These are phyloP conservation scores for Aplidium turbinatum DNA, from an alignment of 23 tunicate genomes.

Conservation along the genomic window DNA sequence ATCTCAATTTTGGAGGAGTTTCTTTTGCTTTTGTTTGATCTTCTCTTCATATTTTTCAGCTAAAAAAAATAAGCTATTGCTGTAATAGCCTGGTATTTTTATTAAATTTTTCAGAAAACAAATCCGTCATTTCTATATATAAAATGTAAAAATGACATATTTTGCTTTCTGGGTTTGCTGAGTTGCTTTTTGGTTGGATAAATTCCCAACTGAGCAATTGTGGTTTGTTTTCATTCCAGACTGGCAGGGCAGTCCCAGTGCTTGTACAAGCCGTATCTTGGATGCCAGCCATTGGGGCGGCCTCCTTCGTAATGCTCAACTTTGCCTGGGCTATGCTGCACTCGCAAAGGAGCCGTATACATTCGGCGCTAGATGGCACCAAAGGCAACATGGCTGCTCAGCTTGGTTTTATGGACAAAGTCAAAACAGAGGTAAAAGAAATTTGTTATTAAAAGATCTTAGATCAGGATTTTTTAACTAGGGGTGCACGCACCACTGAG, in stretches of 20 bases:
- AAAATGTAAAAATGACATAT: too few species aligned
- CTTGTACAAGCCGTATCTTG: constrained; percentile 66
- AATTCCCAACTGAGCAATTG: neutral
- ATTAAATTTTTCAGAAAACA: neutral
- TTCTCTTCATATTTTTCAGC: too few species aligned
- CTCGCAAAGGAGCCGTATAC: constrained; percentile 74
- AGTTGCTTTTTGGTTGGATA: neutral
- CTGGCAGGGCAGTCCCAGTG: constrained; percentile 66
- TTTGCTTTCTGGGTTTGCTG: too few species aligned
- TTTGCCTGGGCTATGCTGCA: constrained; percentile 91
- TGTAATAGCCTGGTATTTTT: too few species aligned
- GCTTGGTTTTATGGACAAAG: constrained; percentile 86
- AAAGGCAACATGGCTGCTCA: constrained; percentile 62
- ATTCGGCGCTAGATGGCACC: constrained; percentile 69
- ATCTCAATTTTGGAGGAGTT: too few species aligned
- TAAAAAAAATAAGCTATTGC: too few species aligned
- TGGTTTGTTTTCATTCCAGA: constrained; percentile 32
- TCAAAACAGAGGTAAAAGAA: constrained; percentile 71
- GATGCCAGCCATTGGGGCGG: constrained; percentile 73
- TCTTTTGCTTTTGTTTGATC: too few species aligned
- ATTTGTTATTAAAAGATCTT: neutral
- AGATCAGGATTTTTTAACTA: too few species aligned
- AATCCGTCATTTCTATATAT: neutral
- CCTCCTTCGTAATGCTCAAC: constrained; percentile 33
- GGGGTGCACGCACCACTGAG: too few species aligned